phyloP scores from a whole-genome alignment of 1,140 invertebrate genomes.

The Streblospio benedicti region DNA sequence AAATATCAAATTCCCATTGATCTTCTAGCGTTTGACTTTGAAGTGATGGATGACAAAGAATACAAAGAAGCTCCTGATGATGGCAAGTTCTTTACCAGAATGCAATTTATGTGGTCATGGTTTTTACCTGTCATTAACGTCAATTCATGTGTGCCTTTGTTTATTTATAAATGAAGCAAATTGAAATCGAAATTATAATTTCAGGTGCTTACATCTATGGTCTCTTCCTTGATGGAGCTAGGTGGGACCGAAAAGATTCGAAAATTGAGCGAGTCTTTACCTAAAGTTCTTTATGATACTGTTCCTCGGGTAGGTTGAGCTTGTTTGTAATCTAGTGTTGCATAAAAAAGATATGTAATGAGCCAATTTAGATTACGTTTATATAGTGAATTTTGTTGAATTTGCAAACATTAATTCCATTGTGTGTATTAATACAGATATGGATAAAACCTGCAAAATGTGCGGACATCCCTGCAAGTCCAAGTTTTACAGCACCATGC shows the following conservation, averaged over 20 bases:
- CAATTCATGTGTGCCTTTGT: too few species aligned
- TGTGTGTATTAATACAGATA: slow-evolving; percentile 10
- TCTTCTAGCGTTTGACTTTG: slow-evolving; percentile 44
- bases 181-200: slow-evolving; percentile 16
- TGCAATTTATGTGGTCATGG: too few species aligned
- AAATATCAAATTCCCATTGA: slow-evolving; percentile 51
- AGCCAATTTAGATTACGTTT: neutral
- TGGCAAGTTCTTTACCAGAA: too few species aligned
- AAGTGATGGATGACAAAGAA: slow-evolving; percentile 46
- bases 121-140: too few species aligned
- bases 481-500: slow-evolving; percentile 64
- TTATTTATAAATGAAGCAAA: neutral
- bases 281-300: slow-evolving; percentile 71
- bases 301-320: slow-evolving; percentile 68
- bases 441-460: slow-evolving; percentile 18
- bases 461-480: slow-evolving; percentile 53
- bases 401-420: neutral
- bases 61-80: slow-evolving; percentile 44
- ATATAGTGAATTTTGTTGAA: neutral
- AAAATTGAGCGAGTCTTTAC: slow-evolving; percentile 66
- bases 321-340: too few species aligned
- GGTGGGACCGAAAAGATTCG: slow-evolving; percentile 50
- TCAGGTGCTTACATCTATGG: slow-evolving; percentile 49
- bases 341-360: too few species aligned
- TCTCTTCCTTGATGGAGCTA: slow-evolving; percentile 49